A percentile compares a stretch with the other conserved stretches of the same genome.
These are phyloP conservation scores for Ptycholaimellus sp. DNA, from an alignment of 2,888 invertebrate species.

Conservation along the genomic window DNA sequence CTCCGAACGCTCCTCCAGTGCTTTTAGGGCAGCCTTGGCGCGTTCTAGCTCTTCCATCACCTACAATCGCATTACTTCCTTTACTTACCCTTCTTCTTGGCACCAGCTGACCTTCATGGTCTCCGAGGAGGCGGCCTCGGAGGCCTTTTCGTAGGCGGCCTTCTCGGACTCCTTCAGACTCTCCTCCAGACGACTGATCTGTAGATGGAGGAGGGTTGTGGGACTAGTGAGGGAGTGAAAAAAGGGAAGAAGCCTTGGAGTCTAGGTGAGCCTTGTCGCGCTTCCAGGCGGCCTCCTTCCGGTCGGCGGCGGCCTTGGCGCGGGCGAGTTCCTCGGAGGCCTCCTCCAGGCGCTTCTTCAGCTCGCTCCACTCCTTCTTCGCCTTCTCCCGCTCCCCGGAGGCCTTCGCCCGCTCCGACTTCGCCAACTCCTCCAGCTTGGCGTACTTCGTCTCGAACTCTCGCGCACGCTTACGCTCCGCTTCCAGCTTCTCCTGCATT, in stretches of 20 bases:
- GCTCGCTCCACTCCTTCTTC: constrained; percentile 15
- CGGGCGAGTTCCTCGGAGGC: constrained; percentile 12
- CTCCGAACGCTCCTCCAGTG: not conserved
- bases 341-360: constrained; percentile 20
- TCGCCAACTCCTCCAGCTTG: constrained; percentile 22
- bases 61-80: too few species aligned
- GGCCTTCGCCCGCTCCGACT: constrained; percentile 17
- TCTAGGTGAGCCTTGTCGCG: too few species aligned
- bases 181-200: too few species aligned
- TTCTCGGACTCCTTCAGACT: constrained; percentile 15
- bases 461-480: constrained; percentile 16
- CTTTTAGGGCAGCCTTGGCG: too few species aligned
- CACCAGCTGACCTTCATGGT: too few species aligned
- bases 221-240: too few species aligned
- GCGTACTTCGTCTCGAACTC: constrained; percentile 23
- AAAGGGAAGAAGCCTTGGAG: too few species aligned
- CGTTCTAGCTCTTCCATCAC: too few species aligned
- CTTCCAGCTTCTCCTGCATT: constrained; percentile 13
- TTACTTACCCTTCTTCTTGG: too few species aligned
- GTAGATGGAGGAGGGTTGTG: too few species aligned
- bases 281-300: not conserved
- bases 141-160: constrained; percentile 18
- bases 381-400: constrained; percentile 16
- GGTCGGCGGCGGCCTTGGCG: too few species aligned
- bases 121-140: too few species aligned